Conservation (phyloP, 2,797 vertebrate genomes). For the Malurus splendens region DNA sequence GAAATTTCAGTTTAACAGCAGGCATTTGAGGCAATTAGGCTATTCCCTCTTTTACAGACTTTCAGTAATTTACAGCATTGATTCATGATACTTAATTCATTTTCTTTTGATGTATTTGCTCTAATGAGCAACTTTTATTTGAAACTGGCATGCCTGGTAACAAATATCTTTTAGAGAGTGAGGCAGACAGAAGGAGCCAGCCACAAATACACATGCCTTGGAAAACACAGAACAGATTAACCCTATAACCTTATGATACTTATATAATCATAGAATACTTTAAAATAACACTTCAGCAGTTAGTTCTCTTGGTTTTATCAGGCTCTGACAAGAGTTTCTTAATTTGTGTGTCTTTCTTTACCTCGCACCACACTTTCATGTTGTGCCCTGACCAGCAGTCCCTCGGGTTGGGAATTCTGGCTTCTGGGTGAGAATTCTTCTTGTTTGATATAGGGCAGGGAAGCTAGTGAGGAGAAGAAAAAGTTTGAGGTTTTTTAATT, state of each 20-base stretch:
- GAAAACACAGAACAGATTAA: not conserved
- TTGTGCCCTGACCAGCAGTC: slow-evolving; percentile 81
- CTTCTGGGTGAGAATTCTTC: slow-evolving; percentile 85
- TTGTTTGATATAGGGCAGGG: slow-evolving; percentile 83
- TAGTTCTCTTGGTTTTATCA: not conserved
- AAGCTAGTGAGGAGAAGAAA: slow-evolving; percentile 30
- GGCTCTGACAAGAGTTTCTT: not conserved
- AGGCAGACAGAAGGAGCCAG: not conserved
- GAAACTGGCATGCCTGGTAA: not conserved
- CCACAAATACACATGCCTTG: not conserved
- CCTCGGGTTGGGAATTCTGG: slow-evolving; percentile 80
- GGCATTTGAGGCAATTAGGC: not conserved
- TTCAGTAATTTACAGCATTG: not conserved
- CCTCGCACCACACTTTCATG: slow-evolving; percentile 87
- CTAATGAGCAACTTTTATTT: not conserved
- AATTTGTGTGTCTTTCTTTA: slow-evolving; percentile 43
- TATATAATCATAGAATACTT: not conserved
- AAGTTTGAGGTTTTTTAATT: not conserved
- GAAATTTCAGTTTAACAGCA: not conserved
- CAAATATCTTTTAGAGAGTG: not conserved
- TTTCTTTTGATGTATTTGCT: not conserved
- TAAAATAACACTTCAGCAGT: not conserved
- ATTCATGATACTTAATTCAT: not conserved
- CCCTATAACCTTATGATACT: not conserved
- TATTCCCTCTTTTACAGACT: not conserved